Evolutionary conservation across 2,113 vertebrate genomes (phyloP).

Genomic region (Lepisosteus osseus): DNA sequence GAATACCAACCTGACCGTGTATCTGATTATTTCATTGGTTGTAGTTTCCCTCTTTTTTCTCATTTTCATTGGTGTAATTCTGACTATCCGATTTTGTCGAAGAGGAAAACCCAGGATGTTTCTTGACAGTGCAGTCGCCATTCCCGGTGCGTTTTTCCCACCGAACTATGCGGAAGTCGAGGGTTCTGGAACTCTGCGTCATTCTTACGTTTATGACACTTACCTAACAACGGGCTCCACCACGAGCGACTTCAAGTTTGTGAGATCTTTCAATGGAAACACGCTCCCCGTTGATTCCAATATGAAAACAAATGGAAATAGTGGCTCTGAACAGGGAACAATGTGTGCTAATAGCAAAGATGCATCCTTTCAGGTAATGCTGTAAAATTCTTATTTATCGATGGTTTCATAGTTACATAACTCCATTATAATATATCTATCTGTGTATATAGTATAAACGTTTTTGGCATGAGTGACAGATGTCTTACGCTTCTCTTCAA

Average conservation of each 20-base stretch:
- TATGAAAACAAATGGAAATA: conserved; percentile 9
- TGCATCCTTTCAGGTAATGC: not conserved
- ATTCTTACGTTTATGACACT: conserved; percentile 30
- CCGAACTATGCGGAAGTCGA: conserved; percentile 25
- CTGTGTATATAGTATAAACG: too few relatives aligned
- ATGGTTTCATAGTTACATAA: too few relatives aligned
- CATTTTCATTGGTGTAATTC: not conserved
- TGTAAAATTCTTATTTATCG: not conserved
- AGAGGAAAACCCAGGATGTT: not conserved
- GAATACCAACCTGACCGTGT: conserved; percentile 13
- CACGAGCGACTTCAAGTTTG: conserved; percentile 47
- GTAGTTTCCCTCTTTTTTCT: conserved; percentile 5
- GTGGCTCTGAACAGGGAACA: not conserved
- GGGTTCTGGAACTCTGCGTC: conserved; percentile 31
- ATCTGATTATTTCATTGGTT: conserved; percentile 23
- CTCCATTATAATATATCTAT: too few relatives aligned
- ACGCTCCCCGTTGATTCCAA: conserved; percentile 14
- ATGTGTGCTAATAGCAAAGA: not conserved
- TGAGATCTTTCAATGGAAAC: conserved; percentile 28
- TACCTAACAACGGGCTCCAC: conserved; percentile 38
- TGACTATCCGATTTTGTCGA: not conserved
- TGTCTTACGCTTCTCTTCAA: too few relatives aligned
- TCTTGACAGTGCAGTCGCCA: not conserved
- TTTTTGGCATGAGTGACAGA: too few relatives aligned
- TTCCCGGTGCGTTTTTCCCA: conserved; percentile 24